Evolutionary conservation across 2,113 vertebrate species (phyloP).

Genomic region (Nematolebias whitei): DNA sequence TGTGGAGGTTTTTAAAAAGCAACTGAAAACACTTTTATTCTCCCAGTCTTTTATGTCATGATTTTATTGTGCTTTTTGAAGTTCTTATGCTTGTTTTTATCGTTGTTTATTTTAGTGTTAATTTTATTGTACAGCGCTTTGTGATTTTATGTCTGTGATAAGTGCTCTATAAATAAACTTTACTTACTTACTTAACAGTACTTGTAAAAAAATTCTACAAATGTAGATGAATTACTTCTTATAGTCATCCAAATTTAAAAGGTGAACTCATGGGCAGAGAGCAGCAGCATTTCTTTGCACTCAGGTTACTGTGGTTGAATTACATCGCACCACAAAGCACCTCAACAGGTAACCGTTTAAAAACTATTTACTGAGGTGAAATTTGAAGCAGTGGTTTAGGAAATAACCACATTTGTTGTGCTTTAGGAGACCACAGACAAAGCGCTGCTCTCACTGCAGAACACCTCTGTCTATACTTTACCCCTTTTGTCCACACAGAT

Average conservation of each 20-base stretch:
- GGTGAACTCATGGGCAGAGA: slow-evolving; percentile 32
- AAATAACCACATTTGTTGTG: slow-evolving; percentile 29
- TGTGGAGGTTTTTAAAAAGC: no score
- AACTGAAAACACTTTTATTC: no score
- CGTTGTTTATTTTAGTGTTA: no score
- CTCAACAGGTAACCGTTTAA: slow-evolving; percentile 53
- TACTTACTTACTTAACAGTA: no score
- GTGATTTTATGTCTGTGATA: no score
- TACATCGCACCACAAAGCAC: slow-evolving; percentile 35
- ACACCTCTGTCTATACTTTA: slow-evolving; percentile 54
- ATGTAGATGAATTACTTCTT: slow-evolving; percentile 50
- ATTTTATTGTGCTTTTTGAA: no score
- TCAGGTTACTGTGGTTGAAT: slow-evolving; percentile 54
- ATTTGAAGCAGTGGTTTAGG: slow-evolving; percentile 30
- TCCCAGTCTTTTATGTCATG: no score
- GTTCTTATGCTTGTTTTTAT: no score
- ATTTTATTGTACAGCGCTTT: no score
- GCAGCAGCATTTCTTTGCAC: slow-evolving; percentile 45
- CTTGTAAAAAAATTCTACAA: slow-evolving; percentile 31
- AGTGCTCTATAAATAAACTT: no score
- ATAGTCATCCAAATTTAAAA: slow-evolving; percentile 57
- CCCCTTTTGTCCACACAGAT: slow-evolving; percentile 46
- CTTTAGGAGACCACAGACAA: slow-evolving; percentile 15
- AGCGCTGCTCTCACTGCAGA: slow-evolving; percentile 38
- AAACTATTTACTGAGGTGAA: slow-evolving; percentile 37